Conservation (phyloP, 2,113 vertebrate genomes). For the Formicarius rufipectus region DNA sequence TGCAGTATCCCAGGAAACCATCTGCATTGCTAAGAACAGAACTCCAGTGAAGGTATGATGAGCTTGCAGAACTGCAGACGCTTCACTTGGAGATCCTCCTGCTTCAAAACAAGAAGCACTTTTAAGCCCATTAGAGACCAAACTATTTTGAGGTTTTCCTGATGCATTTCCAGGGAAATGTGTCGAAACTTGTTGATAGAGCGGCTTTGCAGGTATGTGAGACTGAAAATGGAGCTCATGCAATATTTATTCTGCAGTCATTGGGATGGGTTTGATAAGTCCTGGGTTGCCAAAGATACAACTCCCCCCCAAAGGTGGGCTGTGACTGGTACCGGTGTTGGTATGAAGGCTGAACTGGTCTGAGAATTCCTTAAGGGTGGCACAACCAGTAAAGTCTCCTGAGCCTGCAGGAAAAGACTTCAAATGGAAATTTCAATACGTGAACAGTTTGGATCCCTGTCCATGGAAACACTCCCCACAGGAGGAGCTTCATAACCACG, state of each 20-base stretch:
- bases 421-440: background rate
- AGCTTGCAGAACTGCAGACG: conserved; percentile 17
- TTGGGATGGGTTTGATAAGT: background rate
- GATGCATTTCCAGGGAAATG: background rate
- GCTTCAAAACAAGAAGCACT: background rate
- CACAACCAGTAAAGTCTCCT: too few relatives aligned
- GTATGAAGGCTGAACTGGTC: background rate
- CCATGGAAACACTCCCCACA: background rate
- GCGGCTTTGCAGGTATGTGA: background rate
- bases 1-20: conserved; percentile 35
- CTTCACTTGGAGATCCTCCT: background rate
- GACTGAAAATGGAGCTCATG: background rate
- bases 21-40: conserved; percentile 32
- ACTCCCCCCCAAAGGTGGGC: background rate
- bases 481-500: accelerated
- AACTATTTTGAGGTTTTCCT: background rate
- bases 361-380: background rate
- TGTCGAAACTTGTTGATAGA: background rate
- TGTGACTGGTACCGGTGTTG: background rate
- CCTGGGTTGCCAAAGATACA: background rate
- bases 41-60: background rate
- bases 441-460: background rate
- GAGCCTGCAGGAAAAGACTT: background rate
- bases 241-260: background rate
- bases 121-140: background rate